A percentile compares a stretch with the other conserved stretches of the same genome.
These are phyloP conservation scores for Cheiracanthium punctorium DNA, from an alignment of 2,888 invertebrate genomes.

Conservation along the genomic window DNA sequence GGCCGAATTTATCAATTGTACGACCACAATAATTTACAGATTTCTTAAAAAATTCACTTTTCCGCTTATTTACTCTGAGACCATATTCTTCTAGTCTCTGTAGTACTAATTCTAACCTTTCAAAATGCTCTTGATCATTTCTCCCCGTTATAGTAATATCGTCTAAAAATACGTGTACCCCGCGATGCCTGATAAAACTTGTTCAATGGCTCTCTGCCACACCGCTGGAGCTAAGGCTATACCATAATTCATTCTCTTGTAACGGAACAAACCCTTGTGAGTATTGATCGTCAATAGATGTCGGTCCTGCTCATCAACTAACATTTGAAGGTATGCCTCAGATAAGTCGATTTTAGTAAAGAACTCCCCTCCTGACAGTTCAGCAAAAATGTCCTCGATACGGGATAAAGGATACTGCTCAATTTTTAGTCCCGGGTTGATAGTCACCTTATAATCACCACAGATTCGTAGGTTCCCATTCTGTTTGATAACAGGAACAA, in stretches of 20 bases:
- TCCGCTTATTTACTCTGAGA: constrained; percentile 22
- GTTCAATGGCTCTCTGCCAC: neutral
- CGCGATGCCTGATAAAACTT: neutral
- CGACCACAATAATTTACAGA: constrained; percentile 37
- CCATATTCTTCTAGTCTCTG: constrained; percentile 18
- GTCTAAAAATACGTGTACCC: constrained; percentile 28
- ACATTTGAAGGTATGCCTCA: constrained; percentile 75
- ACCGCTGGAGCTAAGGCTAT: constrained; percentile 74
- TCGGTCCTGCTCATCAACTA: constrained; percentile 73
- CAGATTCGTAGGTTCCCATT: constrained; percentile 74
- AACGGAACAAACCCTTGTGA: constrained; percentile 73
- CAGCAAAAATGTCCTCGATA: constrained; percentile 35
- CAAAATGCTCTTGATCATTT: constrained; percentile 37
- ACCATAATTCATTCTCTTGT: constrained; percentile 74
- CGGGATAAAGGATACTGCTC: constrained; percentile 73
- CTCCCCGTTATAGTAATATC: constrained; percentile 26
- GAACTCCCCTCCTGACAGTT: neutral
- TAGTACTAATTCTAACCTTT: constrained; percentile 30
- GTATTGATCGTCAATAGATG: constrained; percentile 73
- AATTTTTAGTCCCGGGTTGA: constrained; percentile 73
- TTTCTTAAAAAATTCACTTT: constrained; percentile 32
- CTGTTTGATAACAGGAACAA: constrained; percentile 43
- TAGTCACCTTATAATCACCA: constrained; percentile 73
- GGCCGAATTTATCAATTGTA: constrained; percentile 42
- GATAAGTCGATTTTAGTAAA: constrained; percentile 28